Conservation (phyloP, 2,797 vertebrate species). For the Syngnathus acus region DNA sequence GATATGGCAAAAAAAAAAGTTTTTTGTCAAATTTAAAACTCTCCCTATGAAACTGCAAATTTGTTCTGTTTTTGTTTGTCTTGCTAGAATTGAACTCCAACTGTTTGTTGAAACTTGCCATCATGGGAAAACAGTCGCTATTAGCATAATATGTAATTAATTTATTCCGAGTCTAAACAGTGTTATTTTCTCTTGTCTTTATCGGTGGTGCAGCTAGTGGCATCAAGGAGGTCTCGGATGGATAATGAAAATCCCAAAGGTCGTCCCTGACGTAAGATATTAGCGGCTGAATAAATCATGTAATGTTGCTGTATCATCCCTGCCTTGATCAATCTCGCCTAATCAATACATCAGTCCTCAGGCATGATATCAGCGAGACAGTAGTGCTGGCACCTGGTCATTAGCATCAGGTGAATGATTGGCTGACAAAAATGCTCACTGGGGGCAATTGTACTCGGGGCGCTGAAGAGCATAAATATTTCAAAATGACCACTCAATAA, state of each 20-base stretch:
- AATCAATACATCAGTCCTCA: constrained; percentile 70
- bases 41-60: neutral
- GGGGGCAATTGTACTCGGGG: constrained; percentile 31
- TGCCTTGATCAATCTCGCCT: constrained; percentile 61
- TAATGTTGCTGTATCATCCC: constrained; percentile 70
- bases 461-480: constrained; percentile 48
- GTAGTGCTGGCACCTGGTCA: constrained; percentile 46
- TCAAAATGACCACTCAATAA: constrained; percentile 39
- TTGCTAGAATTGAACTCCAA: neutral
- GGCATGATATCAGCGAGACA: constrained; percentile 60
- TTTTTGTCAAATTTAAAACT: neutral
- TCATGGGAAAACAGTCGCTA: neutral
- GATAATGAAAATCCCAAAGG: constrained; percentile 56
- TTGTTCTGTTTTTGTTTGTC: neutral
- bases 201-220: constrained; percentile 27
- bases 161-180: neutral
- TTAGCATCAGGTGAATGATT: constrained; percentile 66
- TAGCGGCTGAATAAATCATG: constrained; percentile 71
- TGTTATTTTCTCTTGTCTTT: constrained; percentile 11
- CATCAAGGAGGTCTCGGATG: constrained; percentile 14
- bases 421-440: constrained; percentile 40
- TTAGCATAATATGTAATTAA: neutral
- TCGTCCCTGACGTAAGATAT: constrained; percentile 54
- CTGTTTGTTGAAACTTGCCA: neutral
- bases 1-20: too few relatives aligned